phyloP scores from a whole-genome alignment of 2,113 vertebrate genomes.

The Aix galericulata region DNA sequence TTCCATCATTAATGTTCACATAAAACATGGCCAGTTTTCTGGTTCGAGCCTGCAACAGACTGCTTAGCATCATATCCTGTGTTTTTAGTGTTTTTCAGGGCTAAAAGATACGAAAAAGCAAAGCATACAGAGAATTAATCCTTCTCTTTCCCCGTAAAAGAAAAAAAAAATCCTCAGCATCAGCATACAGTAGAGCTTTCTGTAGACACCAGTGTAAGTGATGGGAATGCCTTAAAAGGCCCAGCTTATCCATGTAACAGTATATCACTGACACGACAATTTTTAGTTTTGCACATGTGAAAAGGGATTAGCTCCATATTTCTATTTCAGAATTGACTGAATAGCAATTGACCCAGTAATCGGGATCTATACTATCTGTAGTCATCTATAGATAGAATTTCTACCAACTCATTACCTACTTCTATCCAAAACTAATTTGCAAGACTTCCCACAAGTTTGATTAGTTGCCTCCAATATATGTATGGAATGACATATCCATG shows the following conservation, averaged over 20 bases:
- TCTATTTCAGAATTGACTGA: background rate
- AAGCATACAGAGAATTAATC: background rate
- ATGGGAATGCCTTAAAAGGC: background rate
- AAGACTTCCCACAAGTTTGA: background rate
- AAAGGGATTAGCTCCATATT: background rate
- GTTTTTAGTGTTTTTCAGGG: background rate
- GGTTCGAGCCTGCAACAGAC: background rate
- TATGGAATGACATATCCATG: background rate
- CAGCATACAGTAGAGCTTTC: background rate
- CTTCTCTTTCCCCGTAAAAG: background rate
- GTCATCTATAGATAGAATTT: background rate
- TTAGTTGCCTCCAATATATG: fast-evolving
- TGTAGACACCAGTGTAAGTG: background rate
- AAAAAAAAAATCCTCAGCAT: background rate
- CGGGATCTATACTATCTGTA: background rate
- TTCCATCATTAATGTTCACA: background rate
- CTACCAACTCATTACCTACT: background rate
- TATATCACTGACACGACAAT: background rate
- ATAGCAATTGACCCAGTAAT: background rate
- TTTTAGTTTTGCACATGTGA: background rate
- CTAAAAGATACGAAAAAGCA: background rate
- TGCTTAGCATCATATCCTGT: background rate
- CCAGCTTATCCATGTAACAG: background rate
- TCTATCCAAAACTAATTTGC: background rate
- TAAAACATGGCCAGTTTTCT: background rate